Conservation (phyloP, 1,140 invertebrate genomes). For the Diuraphis noxia region DNA sequence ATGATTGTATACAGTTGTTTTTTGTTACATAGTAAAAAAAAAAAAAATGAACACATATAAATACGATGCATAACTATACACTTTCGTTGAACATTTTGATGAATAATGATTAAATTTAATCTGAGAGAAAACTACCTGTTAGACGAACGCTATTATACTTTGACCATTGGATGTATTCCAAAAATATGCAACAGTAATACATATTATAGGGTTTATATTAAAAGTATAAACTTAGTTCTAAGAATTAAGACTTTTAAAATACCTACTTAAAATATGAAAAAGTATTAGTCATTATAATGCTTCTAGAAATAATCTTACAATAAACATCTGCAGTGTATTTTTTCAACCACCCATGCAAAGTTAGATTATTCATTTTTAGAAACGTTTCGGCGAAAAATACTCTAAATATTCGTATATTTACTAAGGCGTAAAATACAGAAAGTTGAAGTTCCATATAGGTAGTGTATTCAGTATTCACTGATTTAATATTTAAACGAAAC, state of each 20-base stretch:
- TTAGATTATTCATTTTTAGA: neutral
- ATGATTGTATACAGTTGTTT: neutral
- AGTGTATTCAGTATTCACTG: too few species aligned
- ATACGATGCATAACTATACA: neutral
- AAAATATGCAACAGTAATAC: neutral
- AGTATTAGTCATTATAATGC: neutral
- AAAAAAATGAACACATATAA: neutral
- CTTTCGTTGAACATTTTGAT: neutral
- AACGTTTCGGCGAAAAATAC: neutral
- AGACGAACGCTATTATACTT: neutral
- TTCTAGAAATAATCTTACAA: constrained; percentile 12
- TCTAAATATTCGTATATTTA: neutral
- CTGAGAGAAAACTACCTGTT: neutral
- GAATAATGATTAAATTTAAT: constrained; percentile 12
- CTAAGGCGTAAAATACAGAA: neutral
- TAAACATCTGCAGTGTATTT: neutral
- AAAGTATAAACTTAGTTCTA: neutral
- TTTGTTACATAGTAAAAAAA: neutral
- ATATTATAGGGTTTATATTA: neutral
- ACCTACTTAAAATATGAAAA: neutral
- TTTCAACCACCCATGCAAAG: neutral
- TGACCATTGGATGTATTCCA: constrained; percentile 18
- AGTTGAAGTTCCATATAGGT: neutral
- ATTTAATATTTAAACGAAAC: neutral
- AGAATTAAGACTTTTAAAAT: neutral